Conservation (phyloP, 2,113 vertebrate species). For the Neomonachus schauinslandi region DNA sequence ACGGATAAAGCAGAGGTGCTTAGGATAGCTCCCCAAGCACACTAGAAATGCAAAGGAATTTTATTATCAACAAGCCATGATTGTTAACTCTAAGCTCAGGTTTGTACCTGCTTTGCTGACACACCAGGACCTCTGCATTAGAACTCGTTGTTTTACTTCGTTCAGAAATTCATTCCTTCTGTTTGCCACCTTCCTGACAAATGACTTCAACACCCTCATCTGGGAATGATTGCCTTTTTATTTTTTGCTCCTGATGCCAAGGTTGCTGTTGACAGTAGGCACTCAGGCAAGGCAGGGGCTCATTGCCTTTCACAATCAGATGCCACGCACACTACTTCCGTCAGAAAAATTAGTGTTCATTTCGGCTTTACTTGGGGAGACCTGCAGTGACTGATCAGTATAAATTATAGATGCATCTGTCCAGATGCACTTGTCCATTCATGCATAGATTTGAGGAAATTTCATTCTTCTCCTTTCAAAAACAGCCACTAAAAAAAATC, state of each 20-base stretch:
- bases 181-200: conserved; percentile 58
- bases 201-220: conserved; percentile 67
- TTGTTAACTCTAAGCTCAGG: not conserved
- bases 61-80: not conserved
- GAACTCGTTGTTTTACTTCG: conserved; percentile 27
- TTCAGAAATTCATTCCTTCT: conserved; percentile 61
- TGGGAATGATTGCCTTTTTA: conserved; percentile 75
- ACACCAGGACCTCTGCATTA: not conserved
- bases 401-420: conserved; percentile 97
- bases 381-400: conserved; percentile 90
- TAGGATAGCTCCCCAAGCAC: not conserved
- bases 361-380: conserved; percentile 89
- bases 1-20: not conserved
- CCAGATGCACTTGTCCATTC: conserved; percentile 95
- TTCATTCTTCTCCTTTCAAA: conserved; percentile 83
- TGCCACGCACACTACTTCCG: conserved; percentile 84
- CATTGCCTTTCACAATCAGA: conserved; percentile 73
- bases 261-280: conserved; percentile 71
- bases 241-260: conserved; percentile 70
- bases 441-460: conserved; percentile 92
- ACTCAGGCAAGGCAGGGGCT: conserved; percentile 75
- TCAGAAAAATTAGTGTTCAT: conserved; percentile 95
- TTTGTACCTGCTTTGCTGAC: not conserved
- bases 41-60: not conserved
- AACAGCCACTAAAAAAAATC: conserved; percentile 61